Conservation (phyloP, 1,140 invertebrate genomes). For the Drosophila subpulchrella region DNA sequence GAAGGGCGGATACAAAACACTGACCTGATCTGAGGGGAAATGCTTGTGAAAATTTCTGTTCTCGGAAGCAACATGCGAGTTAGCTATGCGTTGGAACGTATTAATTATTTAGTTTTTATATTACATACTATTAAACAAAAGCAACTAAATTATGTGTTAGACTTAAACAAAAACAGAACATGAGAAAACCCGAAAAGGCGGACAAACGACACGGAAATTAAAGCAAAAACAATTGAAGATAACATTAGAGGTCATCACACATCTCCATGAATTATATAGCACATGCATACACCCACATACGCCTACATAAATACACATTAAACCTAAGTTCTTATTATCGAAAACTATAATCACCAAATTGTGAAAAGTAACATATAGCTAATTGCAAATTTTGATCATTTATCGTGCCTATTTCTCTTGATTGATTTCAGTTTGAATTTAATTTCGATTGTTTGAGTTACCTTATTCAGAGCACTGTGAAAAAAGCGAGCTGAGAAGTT, state of each 20-base stretch:
- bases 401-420: slow-evolving; percentile 16
- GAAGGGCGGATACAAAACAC: slow-evolving; percentile 12
- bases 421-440: slow-evolving; percentile 48
- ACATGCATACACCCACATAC: slow-evolving; percentile 24
- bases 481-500: slow-evolving; percentile 20
- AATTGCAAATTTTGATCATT: slow-evolving; percentile 19
- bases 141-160: slow-evolving; percentile 79
- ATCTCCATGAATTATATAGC: slow-evolving; percentile 40
- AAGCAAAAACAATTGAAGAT: slow-evolving; percentile 63
- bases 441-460: slow-evolving; percentile 29
- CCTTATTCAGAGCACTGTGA: slow-evolving; percentile 19
- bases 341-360: slow-evolving; percentile 36
- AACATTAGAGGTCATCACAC: slow-evolving; percentile 37
- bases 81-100: slow-evolving; percentile 73
- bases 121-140: slow-evolving; percentile 71
- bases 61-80: slow-evolving; percentile 26
- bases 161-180: slow-evolving; percentile 52
- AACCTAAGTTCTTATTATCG: slow-evolving; percentile 40
- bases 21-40: slow-evolving; percentile 34
- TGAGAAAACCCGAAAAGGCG: slow-evolving; percentile 47
- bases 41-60: slow-evolving; percentile 34
- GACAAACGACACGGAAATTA: slow-evolving; percentile 41
- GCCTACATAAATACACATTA: slow-evolving; percentile 31
- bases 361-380: slow-evolving; percentile 19
- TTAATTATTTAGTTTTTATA: slow-evolving; percentile 83